Conservation (phyloP, 1,140 invertebrate genomes). For the Drosophila sp. region DNA sequence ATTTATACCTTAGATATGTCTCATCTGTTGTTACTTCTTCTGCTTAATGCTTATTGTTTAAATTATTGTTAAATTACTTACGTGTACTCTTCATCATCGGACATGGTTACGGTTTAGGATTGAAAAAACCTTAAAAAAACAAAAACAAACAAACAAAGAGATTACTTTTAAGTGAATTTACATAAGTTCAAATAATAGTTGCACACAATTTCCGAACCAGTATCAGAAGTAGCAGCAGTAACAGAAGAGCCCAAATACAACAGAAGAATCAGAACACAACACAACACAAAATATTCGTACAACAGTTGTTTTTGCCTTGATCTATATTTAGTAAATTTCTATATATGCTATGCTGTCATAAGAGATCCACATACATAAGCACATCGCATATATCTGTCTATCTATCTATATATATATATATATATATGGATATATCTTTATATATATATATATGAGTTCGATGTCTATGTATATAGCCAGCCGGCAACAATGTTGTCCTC, state of each 20-base stretch:
- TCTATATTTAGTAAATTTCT: constrained; percentile 61
- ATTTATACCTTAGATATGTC: not conserved
- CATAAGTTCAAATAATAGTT: constrained; percentile 31
- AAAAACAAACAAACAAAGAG: constrained; percentile 9
- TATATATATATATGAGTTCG: constrained; percentile 25
- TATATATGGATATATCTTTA: constrained; percentile 26
- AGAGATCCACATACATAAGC: constrained; percentile 18
- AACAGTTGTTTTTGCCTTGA: constrained; percentile 58
- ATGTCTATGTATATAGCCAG: not conserved
- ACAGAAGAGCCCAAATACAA: constrained; percentile 5
- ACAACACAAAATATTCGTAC: constrained; percentile 22
- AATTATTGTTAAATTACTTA: constrained; percentile 83
- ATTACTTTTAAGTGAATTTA: constrained; percentile 10
- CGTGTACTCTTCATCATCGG: constrained; percentile 90
- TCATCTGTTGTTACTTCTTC: not conserved
- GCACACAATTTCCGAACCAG: not conserved
- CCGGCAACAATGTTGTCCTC: constrained; percentile 11
- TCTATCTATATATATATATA: constrained; percentile 19
- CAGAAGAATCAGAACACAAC: constrained; percentile 2
- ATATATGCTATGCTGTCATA: constrained; percentile 54
- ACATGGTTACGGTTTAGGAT: constrained; percentile 87
- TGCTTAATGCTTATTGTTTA: constrained; percentile 33
- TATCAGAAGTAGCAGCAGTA: constrained; percentile 5
- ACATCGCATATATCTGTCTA: not conserved
- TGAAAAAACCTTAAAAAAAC: constrained; percentile 84